These are phyloP conservation scores for Orius insidiosus DNA, from an alignment of 1,140 invertebrate species.

Conservation along the genomic window DNA sequence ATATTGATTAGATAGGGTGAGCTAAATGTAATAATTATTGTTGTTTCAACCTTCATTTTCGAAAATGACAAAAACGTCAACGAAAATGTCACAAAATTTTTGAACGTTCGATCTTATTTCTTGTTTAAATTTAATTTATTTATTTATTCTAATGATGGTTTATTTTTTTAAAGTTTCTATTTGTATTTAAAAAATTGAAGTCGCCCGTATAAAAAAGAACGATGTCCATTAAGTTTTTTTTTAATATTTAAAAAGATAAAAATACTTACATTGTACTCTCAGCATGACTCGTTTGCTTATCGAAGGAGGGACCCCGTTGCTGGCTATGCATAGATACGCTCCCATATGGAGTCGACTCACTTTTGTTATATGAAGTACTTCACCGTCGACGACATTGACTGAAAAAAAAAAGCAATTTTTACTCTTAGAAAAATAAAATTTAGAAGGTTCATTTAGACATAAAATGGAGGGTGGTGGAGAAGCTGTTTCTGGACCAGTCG, in stretches of 20 bases:
- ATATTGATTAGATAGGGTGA: too few species aligned
- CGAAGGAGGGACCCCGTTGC: slow-evolving; percentile 71
- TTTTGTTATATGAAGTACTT: slow-evolving; percentile 66
- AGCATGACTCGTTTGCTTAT: slow-evolving; percentile 67
- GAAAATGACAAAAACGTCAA: neutral
- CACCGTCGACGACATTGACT: slow-evolving; percentile 74
- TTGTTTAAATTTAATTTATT: too few species aligned
- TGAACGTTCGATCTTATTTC: too few species aligned
- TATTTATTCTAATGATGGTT: too few species aligned
- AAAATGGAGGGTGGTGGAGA: too few species aligned
- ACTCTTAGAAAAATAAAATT: too few species aligned
- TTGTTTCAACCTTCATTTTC: too few species aligned
- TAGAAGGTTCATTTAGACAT: too few species aligned
- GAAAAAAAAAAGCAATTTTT: slow-evolving; percentile 23
- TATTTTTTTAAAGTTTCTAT: too few species aligned
- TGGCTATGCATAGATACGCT: slow-evolving; percentile 71
- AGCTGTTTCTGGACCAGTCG: too few species aligned
- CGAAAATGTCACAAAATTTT: neutral
- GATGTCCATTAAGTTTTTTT: neutral
- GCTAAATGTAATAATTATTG: too few species aligned
- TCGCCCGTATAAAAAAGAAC: slow-evolving; percentile 4
- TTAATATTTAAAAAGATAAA: neutral
- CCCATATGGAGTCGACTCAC: slow-evolving; percentile 79
- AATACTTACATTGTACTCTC: slow-evolving; percentile 72
- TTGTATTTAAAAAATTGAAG: neutral